phyloP scores from a whole-genome alignment of 1,140 invertebrate species.

The Trichoplusia ni region DNA sequence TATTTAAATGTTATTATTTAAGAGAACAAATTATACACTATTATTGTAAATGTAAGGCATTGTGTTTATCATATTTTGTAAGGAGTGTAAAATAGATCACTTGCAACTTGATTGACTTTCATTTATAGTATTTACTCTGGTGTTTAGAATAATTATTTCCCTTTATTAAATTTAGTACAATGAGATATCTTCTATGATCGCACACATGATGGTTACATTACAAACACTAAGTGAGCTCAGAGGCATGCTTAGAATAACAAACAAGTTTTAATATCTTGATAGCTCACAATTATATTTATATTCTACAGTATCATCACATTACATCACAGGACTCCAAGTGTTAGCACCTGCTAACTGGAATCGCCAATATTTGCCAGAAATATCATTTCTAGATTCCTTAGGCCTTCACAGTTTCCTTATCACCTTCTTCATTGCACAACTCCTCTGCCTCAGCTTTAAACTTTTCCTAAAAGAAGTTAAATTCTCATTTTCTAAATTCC shows the following conservation, averaged over 20 bases:
- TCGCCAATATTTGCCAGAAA: neutral
- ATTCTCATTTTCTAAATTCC: too few relatives aligned
- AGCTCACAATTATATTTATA: too few relatives aligned
- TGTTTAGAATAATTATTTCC: too few relatives aligned
- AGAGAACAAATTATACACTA: conserved; percentile 39
- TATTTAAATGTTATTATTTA: conserved; percentile 45
- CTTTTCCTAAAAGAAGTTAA: conserved; percentile 59
- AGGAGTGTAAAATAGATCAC: conserved; percentile 52
- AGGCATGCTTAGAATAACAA: too few relatives aligned
- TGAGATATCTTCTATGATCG: too few relatives aligned
- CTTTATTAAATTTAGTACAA: too few relatives aligned
- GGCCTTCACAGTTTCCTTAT: conserved; percentile 67
- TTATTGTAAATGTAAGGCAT: conserved; percentile 39
- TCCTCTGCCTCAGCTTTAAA: conserved; percentile 71
- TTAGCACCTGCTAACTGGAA: neutral
- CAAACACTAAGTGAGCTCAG: too few relatives aligned
- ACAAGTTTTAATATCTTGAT: too few relatives aligned
- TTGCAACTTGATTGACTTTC: conserved; percentile 38
- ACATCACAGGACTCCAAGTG: neutral
- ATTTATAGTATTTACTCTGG: too few relatives aligned
- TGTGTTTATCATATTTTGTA: conserved; percentile 50
- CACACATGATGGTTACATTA: too few relatives aligned
- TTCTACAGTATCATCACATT: too few relatives aligned
- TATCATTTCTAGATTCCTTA: conserved; percentile 29
- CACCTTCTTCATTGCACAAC: conserved; percentile 51